phyloP scores from a whole-genome alignment of 2,888 invertebrate genomes.

The Cryptophagus acutangulus region DNA sequence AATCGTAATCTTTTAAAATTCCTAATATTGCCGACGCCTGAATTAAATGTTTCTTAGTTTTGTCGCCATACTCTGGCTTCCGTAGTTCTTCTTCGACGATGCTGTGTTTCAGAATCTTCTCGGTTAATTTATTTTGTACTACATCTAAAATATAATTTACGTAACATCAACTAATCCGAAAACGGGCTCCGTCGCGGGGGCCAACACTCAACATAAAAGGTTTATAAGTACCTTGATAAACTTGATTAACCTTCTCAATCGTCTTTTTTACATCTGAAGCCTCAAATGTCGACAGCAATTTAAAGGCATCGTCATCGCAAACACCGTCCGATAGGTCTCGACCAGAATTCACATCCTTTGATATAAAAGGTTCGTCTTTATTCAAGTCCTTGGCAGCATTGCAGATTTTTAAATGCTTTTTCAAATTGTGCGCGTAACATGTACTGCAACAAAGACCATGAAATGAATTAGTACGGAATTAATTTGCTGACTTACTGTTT shows the following conservation, averaged over 20 bases:
- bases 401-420: constrained; percentile 67
- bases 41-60: constrained; percentile 66
- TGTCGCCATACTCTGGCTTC: constrained; percentile 56
- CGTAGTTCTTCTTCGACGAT: constrained; percentile 50
- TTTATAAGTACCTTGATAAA: constrained; percentile 43
- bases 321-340: too few species aligned
- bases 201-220: too few species aligned
- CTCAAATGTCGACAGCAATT: constrained; percentile 45
- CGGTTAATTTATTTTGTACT: constrained; percentile 38
- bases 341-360: constrained; percentile 50
- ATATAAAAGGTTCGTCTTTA: constrained; percentile 57
- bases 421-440: constrained; percentile 61
- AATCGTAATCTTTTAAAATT: constrained; percentile 57
- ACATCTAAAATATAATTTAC: constrained; percentile 20
- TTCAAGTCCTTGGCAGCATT: constrained; percentile 57
- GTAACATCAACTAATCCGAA: too few species aligned
- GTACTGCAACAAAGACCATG: constrained; percentile 50
- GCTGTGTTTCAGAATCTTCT: constrained; percentile 46
- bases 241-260: constrained; percentile 47
- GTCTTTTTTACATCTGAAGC: constrained; percentile 43
- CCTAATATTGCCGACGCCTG: constrained; percentile 76
- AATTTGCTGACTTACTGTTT: constrained; percentile 59
- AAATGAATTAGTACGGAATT: constrained; percentile 1
- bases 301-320: constrained; percentile 22
- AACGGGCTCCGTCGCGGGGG: too few species aligned